A percentile compares a stretch with the other conserved stretches of the same genome.
Evolutionary conservation across 2,797 vertebrate species (phyloP).

Genomic region (Simalia tracyae): DNA sequence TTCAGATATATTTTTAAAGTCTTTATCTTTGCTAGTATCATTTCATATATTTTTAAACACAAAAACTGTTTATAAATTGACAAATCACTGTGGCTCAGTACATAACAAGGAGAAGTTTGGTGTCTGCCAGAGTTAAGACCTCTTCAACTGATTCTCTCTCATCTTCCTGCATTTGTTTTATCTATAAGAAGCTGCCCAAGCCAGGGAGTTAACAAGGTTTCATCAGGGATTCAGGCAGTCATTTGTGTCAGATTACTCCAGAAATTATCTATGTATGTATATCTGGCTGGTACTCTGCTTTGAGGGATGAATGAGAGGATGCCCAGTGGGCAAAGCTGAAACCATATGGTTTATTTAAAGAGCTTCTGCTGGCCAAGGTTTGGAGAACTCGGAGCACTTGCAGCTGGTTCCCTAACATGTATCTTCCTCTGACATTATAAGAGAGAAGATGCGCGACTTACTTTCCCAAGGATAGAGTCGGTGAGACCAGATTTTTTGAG

Average conservation of each 20-base stretch:
- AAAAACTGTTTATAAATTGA: neutral
- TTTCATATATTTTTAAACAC: neutral
- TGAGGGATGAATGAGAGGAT: no score
- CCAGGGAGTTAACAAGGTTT: neutral
- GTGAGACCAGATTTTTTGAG: slow-evolving; percentile 94
- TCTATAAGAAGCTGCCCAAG: neutral
- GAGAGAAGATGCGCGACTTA: slow-evolving; percentile 59
- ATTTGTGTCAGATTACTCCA: neutral
- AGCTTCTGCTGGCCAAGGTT: no score
- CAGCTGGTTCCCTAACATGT: neutral
- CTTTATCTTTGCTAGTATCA: neutral
- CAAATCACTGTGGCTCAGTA: neutral
- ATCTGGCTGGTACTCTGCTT: neutral
- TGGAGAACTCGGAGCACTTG: neutral
- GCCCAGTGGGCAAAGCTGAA: no score
- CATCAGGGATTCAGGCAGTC: neutral
- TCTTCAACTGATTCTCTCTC: neutral
- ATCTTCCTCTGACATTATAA: neutral
- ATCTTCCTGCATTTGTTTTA: neutral
- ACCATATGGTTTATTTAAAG: no score
- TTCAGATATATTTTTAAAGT: neutral
- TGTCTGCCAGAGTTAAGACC: neutral
- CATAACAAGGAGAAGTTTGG: neutral
- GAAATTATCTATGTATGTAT: neutral
- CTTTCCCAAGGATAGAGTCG: slow-evolving; percentile 91